These are phyloP conservation scores for Nesoenas mayeri DNA, from an alignment of 2,113 vertebrate genomes.

Conservation along the genomic window DNA sequence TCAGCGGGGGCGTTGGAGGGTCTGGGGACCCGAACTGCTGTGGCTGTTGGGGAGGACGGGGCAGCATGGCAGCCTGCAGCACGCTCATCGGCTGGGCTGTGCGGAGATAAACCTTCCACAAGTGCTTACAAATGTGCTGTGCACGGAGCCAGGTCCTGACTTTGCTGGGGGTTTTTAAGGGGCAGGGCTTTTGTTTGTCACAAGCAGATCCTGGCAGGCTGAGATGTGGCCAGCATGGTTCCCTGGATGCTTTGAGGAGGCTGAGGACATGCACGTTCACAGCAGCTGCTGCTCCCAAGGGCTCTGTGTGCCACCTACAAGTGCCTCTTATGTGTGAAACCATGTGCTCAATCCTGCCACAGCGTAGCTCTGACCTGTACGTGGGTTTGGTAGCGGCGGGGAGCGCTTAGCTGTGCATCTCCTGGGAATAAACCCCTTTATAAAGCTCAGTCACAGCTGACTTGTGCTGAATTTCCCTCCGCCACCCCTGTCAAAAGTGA, in stretches of 20 bases:
- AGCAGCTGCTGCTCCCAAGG: neutral
- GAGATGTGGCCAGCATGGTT: neutral
- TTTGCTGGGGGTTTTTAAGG: neutral
- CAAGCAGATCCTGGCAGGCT: neutral
- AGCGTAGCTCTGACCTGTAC: rapidly evolving
- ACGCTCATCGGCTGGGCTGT: too few relatives aligned
- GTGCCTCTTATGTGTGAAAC: rapidly evolving
- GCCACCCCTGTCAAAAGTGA: neutral
- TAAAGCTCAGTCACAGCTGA: rapidly evolving
- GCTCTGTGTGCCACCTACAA: neutral
- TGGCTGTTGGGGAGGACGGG: rapidly evolving
- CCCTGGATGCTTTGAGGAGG: neutral
- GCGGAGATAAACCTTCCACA: too few relatives aligned
- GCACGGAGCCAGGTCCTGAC: rapidly evolving
- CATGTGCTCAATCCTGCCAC: rapidly evolving
- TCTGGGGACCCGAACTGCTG: too few relatives aligned
- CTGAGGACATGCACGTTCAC: rapidly evolving
- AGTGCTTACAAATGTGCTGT: too few relatives aligned
- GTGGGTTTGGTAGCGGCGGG: neutral
- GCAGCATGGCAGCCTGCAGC: too few relatives aligned
- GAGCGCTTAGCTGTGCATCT: neutral
- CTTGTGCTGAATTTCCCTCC: neutral
- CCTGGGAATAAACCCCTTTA: neutral
- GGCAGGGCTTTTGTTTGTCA: neutral
- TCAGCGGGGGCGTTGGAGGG: neutral